Evolutionary conservation across 2,888 invertebrate genomes (phyloP), one percentile per base, ranked within the genome.

Genomic region (Lochmaea capreae): DNA sequence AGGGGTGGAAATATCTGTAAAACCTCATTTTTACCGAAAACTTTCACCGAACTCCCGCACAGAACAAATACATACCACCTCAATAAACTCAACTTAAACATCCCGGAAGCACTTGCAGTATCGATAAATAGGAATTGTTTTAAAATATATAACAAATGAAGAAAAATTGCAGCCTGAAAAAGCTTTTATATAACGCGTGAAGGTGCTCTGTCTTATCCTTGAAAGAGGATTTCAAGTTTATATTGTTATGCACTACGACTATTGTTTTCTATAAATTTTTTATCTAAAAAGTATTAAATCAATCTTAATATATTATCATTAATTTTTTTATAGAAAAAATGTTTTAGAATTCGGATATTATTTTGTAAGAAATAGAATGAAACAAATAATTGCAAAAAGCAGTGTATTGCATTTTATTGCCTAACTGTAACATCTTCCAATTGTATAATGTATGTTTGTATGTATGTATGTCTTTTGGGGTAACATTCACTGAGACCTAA

Each of bases 121-220:
- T 3, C 16, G 42, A 68, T 67, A 26, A 39, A 39, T 67, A 61
- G 10, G 16, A 54, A 54, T 18, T 3, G 18, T 43, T 63, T 18
- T 43, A 6, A 62, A 43, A 63, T 43, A 43, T 63, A 43, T 43
- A 63, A 43, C 33, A 77, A 76, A 76, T 77, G 76, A 73, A 77
- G 75, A 77, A 78, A 79, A 77, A 73, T 72, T 33, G 72, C 57
- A 14, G 14, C 58, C 62, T 61, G 75, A 76, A 76, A 73, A 76
- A 77, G 79, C 80, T 80, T 80, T 80, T 80, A 80, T 80, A 80
- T 65, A 79, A 77, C 67, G 74, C 67, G 79, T 72, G 80, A 79
- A 78, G 76, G 80, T 79, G 71, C 61, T 75, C 66, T 77, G 77
- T 77, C 78, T 76, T 74, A 77, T 78, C 76, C 74, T 78, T 76